phyloP scores from a whole-genome alignment of 2,888 invertebrate genomes.

The Cacoxenus indagator region DNA sequence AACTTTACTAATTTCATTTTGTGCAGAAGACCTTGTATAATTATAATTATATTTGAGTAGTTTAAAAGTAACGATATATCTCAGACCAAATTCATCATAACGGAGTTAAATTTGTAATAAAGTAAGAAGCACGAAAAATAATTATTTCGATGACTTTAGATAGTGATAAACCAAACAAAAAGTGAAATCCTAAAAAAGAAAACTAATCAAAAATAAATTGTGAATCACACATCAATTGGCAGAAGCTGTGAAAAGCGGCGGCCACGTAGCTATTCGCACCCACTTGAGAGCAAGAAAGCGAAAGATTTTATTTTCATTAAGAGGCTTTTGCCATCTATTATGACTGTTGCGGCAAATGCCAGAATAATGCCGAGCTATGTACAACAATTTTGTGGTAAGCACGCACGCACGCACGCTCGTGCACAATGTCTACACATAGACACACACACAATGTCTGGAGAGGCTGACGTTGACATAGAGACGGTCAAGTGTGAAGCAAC shows the following conservation, averaged over 20 bases:
- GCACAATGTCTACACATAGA: not conserved
- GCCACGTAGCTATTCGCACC: slow-evolving; percentile 53
- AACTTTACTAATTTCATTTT: not conserved
- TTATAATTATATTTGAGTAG: not conserved
- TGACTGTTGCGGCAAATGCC: slow-evolving; percentile 19
- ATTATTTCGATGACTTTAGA: no score
- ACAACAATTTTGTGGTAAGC: slow-evolving; percentile 16
- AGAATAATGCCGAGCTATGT: slow-evolving; percentile 18
- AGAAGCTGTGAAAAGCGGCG: not conserved
- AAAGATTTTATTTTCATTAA: slow-evolving; percentile 62
- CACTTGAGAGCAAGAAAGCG: slow-evolving; percentile 62
- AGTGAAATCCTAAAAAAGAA: not conserved
- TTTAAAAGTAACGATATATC: no score
- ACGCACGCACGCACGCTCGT: not conserved
- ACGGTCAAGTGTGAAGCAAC: not conserved
- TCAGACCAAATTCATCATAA: not conserved
- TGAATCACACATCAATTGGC: not conserved
- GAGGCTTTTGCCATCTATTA: slow-evolving; percentile 25
- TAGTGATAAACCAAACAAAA: not conserved
- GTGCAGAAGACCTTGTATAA: not conserved
- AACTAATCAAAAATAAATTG: not conserved
- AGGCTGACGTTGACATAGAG: not conserved
- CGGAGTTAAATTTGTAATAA: not conserved
- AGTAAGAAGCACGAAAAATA: no score
- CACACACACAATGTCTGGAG: not conserved